These are phyloP conservation scores for Lochmaea crataegi DNA, from an alignment of 2,888 invertebrate genomes.

Conservation along the genomic window DNA sequence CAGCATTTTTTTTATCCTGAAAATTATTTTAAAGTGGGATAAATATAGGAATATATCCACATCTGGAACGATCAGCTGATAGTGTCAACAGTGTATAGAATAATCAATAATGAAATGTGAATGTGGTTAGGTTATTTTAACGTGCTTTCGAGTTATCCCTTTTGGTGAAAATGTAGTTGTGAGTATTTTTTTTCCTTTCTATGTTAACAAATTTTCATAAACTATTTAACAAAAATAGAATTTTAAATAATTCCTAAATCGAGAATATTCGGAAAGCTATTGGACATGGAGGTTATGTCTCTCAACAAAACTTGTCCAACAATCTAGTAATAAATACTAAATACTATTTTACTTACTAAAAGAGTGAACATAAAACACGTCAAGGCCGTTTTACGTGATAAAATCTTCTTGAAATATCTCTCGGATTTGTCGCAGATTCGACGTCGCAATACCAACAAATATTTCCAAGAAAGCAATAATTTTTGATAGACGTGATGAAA, in stretches of 20 bases:
- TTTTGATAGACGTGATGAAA: constrained; percentile 8
- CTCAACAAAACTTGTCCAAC: background rate
- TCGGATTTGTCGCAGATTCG: background rate
- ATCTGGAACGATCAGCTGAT: background rate
- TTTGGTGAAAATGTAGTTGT: background rate
- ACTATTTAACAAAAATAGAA: too few species aligned
- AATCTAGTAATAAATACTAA: too few species aligned
- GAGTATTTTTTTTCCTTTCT: background rate
- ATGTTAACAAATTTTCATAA: too few species aligned
- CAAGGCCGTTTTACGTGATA: background rate
- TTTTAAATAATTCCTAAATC: too few species aligned
- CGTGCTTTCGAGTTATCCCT: too few species aligned
- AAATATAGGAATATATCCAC: background rate
- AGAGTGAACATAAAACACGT: background rate
- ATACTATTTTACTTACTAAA: background rate
- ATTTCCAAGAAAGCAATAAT: constrained; percentile 18
- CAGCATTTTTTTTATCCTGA: background rate
- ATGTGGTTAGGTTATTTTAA: background rate
- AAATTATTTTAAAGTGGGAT: background rate
- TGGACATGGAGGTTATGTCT: too few species aligned
- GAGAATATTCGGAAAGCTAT: too few species aligned
- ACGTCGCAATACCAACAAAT: background rate
- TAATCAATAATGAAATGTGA: background rate
- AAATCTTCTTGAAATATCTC: background rate
- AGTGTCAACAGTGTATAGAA: background rate